Percentiles rank a stretch among this genome's conserved stretches.
phyloP scores from a whole-genome alignment of 2,113 vertebrate species.

The Tragelaphus scriptus region DNA sequence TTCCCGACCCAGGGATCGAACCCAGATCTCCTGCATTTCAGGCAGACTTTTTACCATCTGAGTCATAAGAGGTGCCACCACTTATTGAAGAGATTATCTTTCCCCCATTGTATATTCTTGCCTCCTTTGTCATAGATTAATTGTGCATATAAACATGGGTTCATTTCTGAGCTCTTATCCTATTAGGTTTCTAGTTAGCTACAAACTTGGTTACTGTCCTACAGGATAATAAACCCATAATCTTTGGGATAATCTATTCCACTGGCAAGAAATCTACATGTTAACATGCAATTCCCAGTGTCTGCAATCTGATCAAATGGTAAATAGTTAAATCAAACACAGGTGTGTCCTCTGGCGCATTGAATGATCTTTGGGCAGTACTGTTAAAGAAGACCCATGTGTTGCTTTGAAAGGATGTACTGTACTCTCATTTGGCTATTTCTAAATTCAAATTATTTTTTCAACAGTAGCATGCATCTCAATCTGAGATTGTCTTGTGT shows the following conservation, averaged over 20 bases:
- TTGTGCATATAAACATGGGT: not conserved
- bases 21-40: not conserved
- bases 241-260: not conserved
- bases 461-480: not conserved
- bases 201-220: not conserved
- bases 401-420: not conserved
- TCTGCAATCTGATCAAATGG: not conserved
- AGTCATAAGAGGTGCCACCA: not conserved
- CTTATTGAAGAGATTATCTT: not conserved
- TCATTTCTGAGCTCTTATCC: not conserved
- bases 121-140: not conserved
- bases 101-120: not conserved
- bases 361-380: not conserved
- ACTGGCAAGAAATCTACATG: not conserved
- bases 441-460: not conserved
- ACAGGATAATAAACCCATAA: not conserved
- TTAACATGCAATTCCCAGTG: not conserved
- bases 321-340: not conserved
- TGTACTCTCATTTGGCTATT: not conserved
- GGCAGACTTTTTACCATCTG: not conserved
- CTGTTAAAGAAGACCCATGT: not conserved
- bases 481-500: not conserved
- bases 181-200: not conserved
- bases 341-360: not conserved
- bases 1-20: not conserved